A percentile compares a stretch with the other conserved stretches of the same genome.
Conservation (phyloP, 2,888 invertebrate genomes). For the Lasius platythorax region DNA sequence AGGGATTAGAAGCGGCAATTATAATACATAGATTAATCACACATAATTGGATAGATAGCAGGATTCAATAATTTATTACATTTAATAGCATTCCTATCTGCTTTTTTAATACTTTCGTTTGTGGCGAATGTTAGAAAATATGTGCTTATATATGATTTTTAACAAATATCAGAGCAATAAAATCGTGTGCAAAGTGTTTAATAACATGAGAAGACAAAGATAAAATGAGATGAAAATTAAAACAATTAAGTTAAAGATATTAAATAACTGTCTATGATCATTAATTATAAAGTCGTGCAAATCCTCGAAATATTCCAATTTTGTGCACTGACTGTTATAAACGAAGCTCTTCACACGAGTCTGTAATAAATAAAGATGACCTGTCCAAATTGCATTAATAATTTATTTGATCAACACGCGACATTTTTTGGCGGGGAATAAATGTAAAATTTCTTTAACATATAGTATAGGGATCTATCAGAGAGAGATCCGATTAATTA, state of each 20-base stretch:
- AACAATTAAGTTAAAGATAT: background rate
- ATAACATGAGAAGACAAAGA: background rate
- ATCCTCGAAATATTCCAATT: background rate
- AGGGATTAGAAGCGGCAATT: background rate
- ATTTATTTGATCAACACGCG: conserved; percentile 24
- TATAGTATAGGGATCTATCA: background rate
- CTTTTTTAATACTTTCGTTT: background rate
- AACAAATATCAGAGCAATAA: background rate
- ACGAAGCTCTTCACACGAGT: background rate
- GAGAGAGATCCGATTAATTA: background rate
- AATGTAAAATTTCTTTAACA: background rate
- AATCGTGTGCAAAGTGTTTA: background rate
- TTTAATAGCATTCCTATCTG: background rate
- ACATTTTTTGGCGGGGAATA: background rate
- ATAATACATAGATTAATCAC: background rate
- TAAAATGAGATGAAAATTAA: background rate
- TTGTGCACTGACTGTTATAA: background rate
- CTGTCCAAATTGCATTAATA: background rate
- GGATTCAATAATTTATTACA: background rate
- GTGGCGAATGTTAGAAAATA: background rate
- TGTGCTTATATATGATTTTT: background rate
- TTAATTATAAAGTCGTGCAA: background rate
- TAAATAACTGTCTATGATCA: background rate
- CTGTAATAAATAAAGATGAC: background rate
- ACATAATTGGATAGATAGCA: background rate